These are phyloP conservation scores for Sycophila texana DNA, from an alignment of 2,888 invertebrate genomes.

Conservation along the genomic window DNA sequence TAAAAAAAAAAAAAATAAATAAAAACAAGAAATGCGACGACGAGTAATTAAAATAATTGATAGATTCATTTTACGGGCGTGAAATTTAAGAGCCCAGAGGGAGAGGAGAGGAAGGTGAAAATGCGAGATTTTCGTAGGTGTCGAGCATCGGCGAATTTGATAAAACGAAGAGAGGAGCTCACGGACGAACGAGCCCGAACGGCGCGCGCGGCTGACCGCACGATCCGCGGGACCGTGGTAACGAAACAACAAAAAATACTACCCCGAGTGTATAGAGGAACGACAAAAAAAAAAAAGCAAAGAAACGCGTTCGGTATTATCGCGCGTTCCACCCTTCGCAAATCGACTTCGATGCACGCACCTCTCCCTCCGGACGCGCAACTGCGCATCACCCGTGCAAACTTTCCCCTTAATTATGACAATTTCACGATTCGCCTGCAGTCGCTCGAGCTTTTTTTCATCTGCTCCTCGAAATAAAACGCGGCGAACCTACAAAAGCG, in stretches of 20 bases:
- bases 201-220: slow-evolving; percentile 34
- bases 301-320: slow-evolving; percentile 43
- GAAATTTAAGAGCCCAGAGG: too few relatives aligned
- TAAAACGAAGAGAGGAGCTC: slow-evolving; percentile 24
- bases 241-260: slow-evolving; percentile 51
- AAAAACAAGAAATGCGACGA: neutral
- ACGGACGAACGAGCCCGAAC: slow-evolving; percentile 16
- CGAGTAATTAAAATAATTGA: slow-evolving; percentile 3
- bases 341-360: slow-evolving; percentile 51
- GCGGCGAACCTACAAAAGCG: neutral
- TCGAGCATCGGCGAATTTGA: slow-evolving; percentile 34
- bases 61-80: too few relatives aligned
- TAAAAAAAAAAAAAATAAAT: too few relatives aligned
- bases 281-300: slow-evolving; percentile 47
- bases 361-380: slow-evolving; percentile 6
- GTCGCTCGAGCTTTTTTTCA: slow-evolving; percentile 34
- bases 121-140: slow-evolving; percentile 19
- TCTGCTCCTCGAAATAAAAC: slow-evolving; percentile 41
- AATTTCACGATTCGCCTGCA: slow-evolving; percentile 59
- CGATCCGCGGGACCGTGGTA: slow-evolving; percentile 41
- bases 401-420: slow-evolving; percentile 63
- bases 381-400: slow-evolving; percentile 58
- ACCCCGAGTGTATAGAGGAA: slow-evolving; percentile 5
- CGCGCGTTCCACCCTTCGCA: slow-evolving; percentile 51
- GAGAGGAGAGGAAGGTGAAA: neutral